Base-by-base conservation (phyloP, 2,888 invertebrate species). In the Thalpophila matura region DNA sequence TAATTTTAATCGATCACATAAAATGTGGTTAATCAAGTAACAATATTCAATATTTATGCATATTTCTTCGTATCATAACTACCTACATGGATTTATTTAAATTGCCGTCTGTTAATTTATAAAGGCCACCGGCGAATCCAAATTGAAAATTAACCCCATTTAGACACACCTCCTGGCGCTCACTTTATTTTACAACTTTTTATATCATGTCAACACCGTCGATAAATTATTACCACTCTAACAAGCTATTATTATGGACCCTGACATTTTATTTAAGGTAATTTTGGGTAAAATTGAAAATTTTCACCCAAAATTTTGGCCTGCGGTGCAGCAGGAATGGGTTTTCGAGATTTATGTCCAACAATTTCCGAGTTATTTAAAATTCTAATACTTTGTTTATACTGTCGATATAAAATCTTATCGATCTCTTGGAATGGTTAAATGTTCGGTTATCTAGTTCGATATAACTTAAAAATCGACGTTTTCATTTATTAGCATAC, bases 101-200 rank as follows among this genome's bases (percentile, higher is more conserved):
- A 90, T 88, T 85, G 83, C 62, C 18, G 56, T 75, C 78, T 78
- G 79, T 86, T 91, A 89, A 92, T 91, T 90, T 90, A 90, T 89
- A 87, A 89, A 87, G 90, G 88, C 93, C 93, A 94, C 93, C 92
- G 86, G 89, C 88, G 90, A 87, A 87, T 86, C 84, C 82, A 90
- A 90, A 95, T 94, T 94, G 93, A 94, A 94, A 93, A 93, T 94
- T 93, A 92, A 91, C 93, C 92, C 91, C 89, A 86, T 90, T 91
- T 89, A 88, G 89, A 88, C 88, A 90, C 92, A 86, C 91, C 92
- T 91, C 89, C 88, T 89, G 91, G 89, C 88, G 91, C 82, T 89
- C 85, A 80, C 78, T 88, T 88, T 88, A 38, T 60, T 85, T 80
- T 70, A 81, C 74, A 78, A 80, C 79, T 86, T 90, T 91, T 90